Base-by-base conservation (phyloP, 2,797 vertebrate species). In the Geotrypetes seraphini region DNA sequence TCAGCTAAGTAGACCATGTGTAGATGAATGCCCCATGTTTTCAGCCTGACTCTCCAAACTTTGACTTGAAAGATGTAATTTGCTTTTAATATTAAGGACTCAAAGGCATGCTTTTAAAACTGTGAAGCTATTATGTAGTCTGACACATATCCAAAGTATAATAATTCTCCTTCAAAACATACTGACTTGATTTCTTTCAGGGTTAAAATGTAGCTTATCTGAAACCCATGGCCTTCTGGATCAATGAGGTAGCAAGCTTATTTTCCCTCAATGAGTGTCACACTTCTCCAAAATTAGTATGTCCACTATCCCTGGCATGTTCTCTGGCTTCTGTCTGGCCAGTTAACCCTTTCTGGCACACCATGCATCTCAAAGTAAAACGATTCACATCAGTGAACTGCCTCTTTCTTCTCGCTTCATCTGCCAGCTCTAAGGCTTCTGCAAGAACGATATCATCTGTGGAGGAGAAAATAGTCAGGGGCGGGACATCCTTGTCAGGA, bases 211-310 rank as follows among this genome's bases (percentile, higher is more conserved):
- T 43, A 79, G 71, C 72, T 79, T 72, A 71, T 75, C 61, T 39
- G 56, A 47, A 33, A 70, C 23, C 63, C 66, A 53, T 75, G 66
- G 50, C 39, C 2, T 23, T 34, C 69, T 11, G 49, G 69, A 51
- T 40, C 10, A 28, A 40, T 75, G 78, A 81, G 76, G 77, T 80
- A 78, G 78, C 66, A 54, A 62, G 43, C 41, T 66, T 49, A 45
- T 33, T 51, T 54, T 34, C 57, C 51, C 41, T 41, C 31, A 11
- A 5, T 4, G 22, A 35, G 9, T 8, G 48, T 93, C 78, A 98
- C 69, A 99, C 90, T 65, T 99, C 96, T 5, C 95, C 96, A 5
- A 98, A 97, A 60, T 88, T 98, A 71, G 95, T 81, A 63, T 99
- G 96, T 26, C 96, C 95, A 0, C 94, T 97, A 63, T 96, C 91